These are phyloP conservation scores for cattle (Bos taurus) DNA, from an alignment of 2,113 vertebrate species.

Conservation along the genomic window ARS-UCD2.0 NC_037357.1:133659001-133659500, in stretches of 20 bases:
- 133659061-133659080: background rate
- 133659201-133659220: too few relatives aligned
- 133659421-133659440: fast-evolving
- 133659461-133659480: too few relatives aligned
- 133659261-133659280: background rate
- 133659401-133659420: background rate
- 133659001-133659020: background rate
- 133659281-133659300: background rate
- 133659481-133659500: background rate
- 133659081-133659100: background rate
- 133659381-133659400: fast-evolving
- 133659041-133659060: background rate
- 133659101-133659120: background rate
- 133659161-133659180: background rate
- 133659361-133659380: too few relatives aligned
- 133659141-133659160: background rate
- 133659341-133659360: background rate
- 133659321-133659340: background rate
- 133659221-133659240: background rate
- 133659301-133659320: background rate
- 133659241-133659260: background rate
- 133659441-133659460: fast-evolving
- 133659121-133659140: background rate
- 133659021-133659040: background rate
- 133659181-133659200: background rate